Base-by-base conservation (phyloP, 2,113 vertebrate genomes). In the Gila orcuttii region DNA sequence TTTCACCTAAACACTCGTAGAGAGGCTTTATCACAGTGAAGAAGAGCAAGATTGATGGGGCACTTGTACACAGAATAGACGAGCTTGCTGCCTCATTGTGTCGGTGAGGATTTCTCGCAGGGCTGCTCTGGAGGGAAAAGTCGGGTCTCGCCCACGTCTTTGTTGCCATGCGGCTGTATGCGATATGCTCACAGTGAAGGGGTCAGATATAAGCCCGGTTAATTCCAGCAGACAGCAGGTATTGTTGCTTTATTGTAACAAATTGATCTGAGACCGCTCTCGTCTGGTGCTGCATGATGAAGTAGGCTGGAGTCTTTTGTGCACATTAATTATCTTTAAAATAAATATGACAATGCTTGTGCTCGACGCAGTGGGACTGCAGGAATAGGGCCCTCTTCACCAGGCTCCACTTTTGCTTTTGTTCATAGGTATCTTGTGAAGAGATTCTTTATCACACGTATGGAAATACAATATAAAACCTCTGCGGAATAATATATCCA, bases 271-370 rank as follows among this genome's bases (percentile, higher is more conserved):
- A 86, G 84, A 71, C 75, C 13, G 17, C 66, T 83, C 36, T 87
- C 39, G 19, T 57, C 82, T 77, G 62, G 76, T 45, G 71, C 66
- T 47, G 74, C 73, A 25, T 68, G 71, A 86, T 80, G 81, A 75
- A 86, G 55, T 45, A 60, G 83, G 87, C 83, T 80, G 79, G 52
- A 52, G 23, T 69, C 85, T 78, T 83, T 81, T 86, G 73, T 88
- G 86, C 86, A 85, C 82, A 89, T 91, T 89, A 90, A 88, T 91
- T 87, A 84, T 90, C 83, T 88, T 90, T 84, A 68, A 85, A 89
- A 87, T 88, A 90, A 89, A 90, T 85, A 87, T 89, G 88, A 86
- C 77, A 77, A 36, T 60, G 85, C 76, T 60, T 80, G 69, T 60
- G 47, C 68, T 82, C 36, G 47, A 85, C 64, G 83, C 64, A 10